These are phyloP conservation scores for Camponotus pennsylvanicus DNA, from an alignment of 1,140 invertebrate species.

Conservation along the genomic window DNA sequence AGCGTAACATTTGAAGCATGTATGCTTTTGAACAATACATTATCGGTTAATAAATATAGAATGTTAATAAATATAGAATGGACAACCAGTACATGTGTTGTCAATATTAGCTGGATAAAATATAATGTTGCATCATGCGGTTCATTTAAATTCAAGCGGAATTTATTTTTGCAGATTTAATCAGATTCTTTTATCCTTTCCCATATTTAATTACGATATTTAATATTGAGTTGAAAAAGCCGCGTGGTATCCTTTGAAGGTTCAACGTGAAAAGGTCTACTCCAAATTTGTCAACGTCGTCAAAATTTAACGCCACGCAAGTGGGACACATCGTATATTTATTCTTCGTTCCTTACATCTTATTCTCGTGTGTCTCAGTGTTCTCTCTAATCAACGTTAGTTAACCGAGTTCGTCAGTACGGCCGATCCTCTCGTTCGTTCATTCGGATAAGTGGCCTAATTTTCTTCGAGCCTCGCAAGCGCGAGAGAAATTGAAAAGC, in stretches of 20 bases:
- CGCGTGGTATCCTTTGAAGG: neutral
- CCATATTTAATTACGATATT: conserved; percentile 33
- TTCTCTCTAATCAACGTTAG: conserved; percentile 39
- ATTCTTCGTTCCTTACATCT: conserved; percentile 24
- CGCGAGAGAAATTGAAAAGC: neutral
- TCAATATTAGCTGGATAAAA: conserved; percentile 38
- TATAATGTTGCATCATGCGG: conserved; percentile 25
- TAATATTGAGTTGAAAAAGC: conserved; percentile 5
- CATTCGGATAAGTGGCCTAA: conserved; percentile 1
- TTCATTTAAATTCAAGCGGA: conserved; percentile 40
- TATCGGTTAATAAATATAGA: conserved; percentile 8
- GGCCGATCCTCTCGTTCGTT: neutral
- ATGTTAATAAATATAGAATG: conserved; percentile 36
- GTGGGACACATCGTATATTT: conserved; percentile 11
- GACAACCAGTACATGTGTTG: neutral
- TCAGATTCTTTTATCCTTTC: conserved; percentile 2
- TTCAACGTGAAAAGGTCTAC: neutral
- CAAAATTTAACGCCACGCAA: conserved; percentile 29
- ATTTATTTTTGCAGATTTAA: conserved; percentile 24
- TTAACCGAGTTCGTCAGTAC: neutral
- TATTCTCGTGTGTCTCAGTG: conserved; percentile 30
- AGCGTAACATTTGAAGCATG: neutral
- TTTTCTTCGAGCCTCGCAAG: neutral
- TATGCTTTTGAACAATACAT: neutral
- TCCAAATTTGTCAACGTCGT: neutral